Percentiles rank a stretch among this genome's conserved stretches.
Evolutionary conservation across 30 jellyfish, hydroid and myxozoan species (phyloP).

Genomic region (Nemopilema nomurai): DNA sequence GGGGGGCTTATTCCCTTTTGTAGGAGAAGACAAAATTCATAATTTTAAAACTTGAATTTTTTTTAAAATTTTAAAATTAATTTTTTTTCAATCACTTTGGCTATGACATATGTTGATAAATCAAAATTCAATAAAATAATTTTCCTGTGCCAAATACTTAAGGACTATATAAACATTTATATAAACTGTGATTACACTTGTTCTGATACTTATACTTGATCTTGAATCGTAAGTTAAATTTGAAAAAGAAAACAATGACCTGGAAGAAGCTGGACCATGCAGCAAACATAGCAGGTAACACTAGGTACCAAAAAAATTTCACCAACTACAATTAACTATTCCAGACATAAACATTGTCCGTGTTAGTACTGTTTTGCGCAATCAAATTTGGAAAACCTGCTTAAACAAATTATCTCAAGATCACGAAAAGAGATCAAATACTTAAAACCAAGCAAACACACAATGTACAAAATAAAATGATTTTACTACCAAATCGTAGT

Average conservation of each 20-base stretch:
- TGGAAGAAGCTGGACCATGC: background rate
- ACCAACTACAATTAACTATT: background rate
- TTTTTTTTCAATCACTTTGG: too few species aligned
- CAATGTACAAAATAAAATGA: background rate
- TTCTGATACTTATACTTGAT: too few species aligned
- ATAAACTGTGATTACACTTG: too few species aligned
- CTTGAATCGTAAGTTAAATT: too few species aligned
- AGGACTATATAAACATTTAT: too few species aligned
- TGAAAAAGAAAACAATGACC: background rate
- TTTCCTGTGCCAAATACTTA: too few species aligned
- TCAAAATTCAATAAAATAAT: too few species aligned
- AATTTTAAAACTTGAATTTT: too few species aligned
- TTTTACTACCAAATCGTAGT: background rate
- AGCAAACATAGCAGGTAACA: background rate
- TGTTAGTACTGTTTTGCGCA: slow-evolving; percentile 17
- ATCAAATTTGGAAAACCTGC: slow-evolving; percentile 27
- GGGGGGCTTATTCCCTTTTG: too few species aligned
- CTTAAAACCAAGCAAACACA: background rate
- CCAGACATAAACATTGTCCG: background rate
- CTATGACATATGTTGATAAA: too few species aligned
- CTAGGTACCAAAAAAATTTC: background rate
- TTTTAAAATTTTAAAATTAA: too few species aligned
- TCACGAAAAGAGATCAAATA: slow-evolving; percentile 5
- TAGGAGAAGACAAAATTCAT: too few species aligned
- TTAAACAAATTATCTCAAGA: slow-evolving; percentile 20